Evolutionary conservation across 2,797 vertebrate genomes (phyloP).

Genomic region (Simalia tracyae): DNA sequence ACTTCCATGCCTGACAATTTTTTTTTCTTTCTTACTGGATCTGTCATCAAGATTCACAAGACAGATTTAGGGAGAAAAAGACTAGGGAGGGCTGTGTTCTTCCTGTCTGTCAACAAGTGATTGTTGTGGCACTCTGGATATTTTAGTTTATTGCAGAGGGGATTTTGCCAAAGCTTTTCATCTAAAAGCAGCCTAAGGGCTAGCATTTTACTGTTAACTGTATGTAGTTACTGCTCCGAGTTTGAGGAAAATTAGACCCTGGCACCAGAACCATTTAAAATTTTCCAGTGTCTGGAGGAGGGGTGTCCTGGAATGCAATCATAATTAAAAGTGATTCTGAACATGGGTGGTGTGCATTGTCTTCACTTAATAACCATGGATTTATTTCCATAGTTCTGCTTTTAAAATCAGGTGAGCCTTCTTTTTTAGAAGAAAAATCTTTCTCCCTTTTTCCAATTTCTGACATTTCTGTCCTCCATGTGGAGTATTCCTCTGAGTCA

Average conservation of each 20-base stretch:
- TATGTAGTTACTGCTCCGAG: not conserved
- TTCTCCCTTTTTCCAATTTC: not conserved
- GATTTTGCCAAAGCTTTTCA: not conserved
- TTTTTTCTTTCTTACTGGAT: not conserved
- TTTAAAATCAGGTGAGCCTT: not conserved
- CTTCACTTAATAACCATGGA: not conserved
- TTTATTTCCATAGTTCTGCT: not conserved
- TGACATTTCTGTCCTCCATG: not conserved
- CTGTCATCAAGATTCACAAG: slow-evolving; percentile 2
- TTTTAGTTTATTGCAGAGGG: not conserved
- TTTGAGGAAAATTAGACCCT: not conserved
- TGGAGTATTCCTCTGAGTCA: not conserved
- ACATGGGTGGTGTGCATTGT: not conserved
- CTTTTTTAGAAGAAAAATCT: not conserved
- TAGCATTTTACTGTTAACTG: not conserved
- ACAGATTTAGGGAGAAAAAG: not conserved
- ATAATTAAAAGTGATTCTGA: not conserved
- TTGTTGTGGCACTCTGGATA: not conserved
- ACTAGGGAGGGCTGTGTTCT: not conserved
- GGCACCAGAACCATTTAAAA: not conserved
- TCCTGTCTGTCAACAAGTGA: not conserved
- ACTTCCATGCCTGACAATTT: not conserved
- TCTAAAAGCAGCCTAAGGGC: not conserved
- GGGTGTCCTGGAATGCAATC: not conserved
- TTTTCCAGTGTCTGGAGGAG: not conserved